These are phyloP conservation scores for Picathartes gymnocephalus DNA, from an alignment of 2,113 vertebrate species.

Conservation along the genomic window DNA sequence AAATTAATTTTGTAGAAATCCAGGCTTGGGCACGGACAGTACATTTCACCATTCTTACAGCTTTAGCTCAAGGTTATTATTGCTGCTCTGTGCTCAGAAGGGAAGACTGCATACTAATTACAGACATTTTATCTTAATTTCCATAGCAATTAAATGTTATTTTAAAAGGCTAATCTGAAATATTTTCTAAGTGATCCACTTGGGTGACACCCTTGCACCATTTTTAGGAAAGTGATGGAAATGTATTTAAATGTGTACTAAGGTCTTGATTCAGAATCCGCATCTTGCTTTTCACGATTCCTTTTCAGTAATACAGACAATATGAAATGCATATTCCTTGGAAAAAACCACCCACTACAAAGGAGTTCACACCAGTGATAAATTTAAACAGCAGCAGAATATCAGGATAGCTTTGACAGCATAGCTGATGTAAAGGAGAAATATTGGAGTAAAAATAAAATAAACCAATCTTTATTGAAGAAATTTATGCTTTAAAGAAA, in stretches of 20 bases:
- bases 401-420: neutral
- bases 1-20: conserved; percentile 37
- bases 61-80: neutral
- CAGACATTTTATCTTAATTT: conserved; percentile 33
- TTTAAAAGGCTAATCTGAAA: conserved; percentile 30
- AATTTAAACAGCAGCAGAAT: neutral
- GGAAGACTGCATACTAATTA: conserved; percentile 12
- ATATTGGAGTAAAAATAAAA: neutral
- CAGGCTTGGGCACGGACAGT: neutral
- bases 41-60: neutral
- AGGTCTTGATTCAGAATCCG: neutral
- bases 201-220: neutral
- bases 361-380: neutral
- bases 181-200: neutral
- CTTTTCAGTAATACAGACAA: neutral
- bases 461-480: neutral
- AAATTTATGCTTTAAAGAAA: neutral
- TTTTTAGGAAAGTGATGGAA: neutral
- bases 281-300: neutral
- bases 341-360: neutral
- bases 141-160: neutral
- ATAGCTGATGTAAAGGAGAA: neutral
- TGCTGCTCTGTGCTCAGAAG: neutral
- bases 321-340: neutral
- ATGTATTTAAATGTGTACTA: neutral